A percentile compares a stretch with the other conserved stretches of the same genome.
Conservation (phyloP, 2,797 vertebrate genomes). For the Sebastiscus tertius region DNA sequence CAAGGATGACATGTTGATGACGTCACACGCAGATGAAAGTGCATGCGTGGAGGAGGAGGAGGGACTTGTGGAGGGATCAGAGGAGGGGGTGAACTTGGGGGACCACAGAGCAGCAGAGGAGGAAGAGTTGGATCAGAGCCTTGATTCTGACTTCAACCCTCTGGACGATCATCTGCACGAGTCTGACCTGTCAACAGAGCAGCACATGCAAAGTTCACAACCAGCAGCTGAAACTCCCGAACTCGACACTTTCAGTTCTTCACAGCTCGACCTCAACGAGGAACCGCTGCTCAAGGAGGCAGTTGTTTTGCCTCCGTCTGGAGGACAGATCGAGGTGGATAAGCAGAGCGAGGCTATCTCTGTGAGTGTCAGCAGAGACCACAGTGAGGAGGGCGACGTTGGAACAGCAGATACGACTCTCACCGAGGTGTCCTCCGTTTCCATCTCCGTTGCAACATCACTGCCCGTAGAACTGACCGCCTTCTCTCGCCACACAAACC, state of each 20-base stretch:
- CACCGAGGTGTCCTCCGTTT: conserved; percentile 24
- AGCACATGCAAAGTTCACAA: background rate
- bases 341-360: conserved; percentile 6
- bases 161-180: background rate
- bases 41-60: background rate
- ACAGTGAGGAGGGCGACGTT: background rate
- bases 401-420: conserved; percentile 1
- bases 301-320: background rate
- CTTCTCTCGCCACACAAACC: background rate
- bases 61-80: background rate
- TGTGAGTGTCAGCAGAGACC: background rate
- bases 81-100: background rate
- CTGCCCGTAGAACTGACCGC: background rate
- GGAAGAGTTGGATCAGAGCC: background rate
- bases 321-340: background rate
- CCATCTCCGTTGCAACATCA: conserved; percentile 1
- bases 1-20: background rate
- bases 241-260: background rate
- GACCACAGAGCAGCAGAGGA: conserved; percentile 26
- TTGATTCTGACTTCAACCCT: background rate
- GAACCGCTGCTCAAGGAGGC: background rate
- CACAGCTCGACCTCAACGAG: background rate
- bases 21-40: background rate
- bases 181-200: background rate
- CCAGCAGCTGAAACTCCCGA: background rate